Evolutionary conservation across 1,140 invertebrate species (phyloP).

Genomic region (Rhopalosiphum padi): DNA sequence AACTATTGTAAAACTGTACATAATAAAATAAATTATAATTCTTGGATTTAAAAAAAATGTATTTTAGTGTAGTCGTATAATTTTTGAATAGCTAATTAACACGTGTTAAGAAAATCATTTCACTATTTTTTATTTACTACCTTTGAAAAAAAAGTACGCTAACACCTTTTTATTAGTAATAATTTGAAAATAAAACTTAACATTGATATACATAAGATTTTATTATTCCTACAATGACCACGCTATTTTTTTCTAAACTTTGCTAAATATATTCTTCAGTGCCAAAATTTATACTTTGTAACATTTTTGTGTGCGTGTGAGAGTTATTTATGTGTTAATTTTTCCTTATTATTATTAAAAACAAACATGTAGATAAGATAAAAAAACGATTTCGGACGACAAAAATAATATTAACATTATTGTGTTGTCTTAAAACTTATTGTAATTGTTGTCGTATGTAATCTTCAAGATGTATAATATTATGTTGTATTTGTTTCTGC

Average conservation of each 20-base stretch:
- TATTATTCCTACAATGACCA: background rate
- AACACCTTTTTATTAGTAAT: background rate
- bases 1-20: background rate
- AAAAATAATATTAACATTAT: background rate
- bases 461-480: background rate
- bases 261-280: background rate
- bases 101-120: background rate
- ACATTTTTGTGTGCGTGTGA: slow-evolving; percentile 17
- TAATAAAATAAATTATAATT: background rate
- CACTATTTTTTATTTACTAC: slow-evolving; percentile 9
- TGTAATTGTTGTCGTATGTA: background rate
- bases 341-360: background rate
- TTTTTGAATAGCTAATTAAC: background rate
- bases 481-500: background rate
- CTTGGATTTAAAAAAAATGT: background rate
- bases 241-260: background rate
- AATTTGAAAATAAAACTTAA: slow-evolving; percentile 6
- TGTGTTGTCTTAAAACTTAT: background rate
- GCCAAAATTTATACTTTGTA: slow-evolving; percentile 18
- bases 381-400: background rate
- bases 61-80: background rate
- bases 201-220: background rate
- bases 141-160: background rate
- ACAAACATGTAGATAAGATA: background rate
- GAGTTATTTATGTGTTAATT: background rate